Evolutionary conservation across 2,113 vertebrate species (phyloP).

Genomic region (Leptobrachium leishanense): DNA sequence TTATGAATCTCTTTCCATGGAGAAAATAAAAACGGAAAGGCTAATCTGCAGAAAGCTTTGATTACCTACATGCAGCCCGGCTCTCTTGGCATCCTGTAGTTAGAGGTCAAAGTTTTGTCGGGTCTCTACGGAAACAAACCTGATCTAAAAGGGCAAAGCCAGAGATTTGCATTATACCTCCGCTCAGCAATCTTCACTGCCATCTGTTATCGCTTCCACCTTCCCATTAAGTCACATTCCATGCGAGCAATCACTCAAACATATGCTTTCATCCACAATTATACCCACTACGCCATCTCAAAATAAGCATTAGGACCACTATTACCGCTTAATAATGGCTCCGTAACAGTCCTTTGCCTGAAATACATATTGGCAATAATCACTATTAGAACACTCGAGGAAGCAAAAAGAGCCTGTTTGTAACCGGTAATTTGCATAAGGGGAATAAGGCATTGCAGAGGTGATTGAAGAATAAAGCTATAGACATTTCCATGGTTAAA

Average conservation of each 20-base stretch:
- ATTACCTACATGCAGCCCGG: too few relatives aligned
- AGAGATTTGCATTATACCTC: too few relatives aligned
- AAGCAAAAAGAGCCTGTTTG: background rate
- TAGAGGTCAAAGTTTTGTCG: too few relatives aligned
- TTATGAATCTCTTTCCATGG: too few relatives aligned
- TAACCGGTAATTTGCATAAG: background rate
- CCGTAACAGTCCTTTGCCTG: background rate
- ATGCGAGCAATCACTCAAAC: background rate
- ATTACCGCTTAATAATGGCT: background rate
- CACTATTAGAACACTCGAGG: background rate
- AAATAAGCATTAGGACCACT: background rate
- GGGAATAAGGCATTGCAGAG: background rate
- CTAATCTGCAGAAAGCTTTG: too few relatives aligned
- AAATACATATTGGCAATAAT: background rate
- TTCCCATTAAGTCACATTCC: background rate
- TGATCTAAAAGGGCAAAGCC: too few relatives aligned
- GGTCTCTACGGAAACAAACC: too few relatives aligned
- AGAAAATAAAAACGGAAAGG: too few relatives aligned
- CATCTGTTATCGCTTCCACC: background rate
- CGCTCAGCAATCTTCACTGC: too few relatives aligned
- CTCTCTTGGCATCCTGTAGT: too few relatives aligned
- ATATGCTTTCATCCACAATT: constrained; percentile 3
- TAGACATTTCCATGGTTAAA: background rate
- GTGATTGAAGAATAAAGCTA: background rate
- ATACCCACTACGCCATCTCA: background rate